Evolutionary conservation across 53 echinoderm and acorn worm genomes (phyloP).

Genomic region (Echinometra lucunter): DNA sequence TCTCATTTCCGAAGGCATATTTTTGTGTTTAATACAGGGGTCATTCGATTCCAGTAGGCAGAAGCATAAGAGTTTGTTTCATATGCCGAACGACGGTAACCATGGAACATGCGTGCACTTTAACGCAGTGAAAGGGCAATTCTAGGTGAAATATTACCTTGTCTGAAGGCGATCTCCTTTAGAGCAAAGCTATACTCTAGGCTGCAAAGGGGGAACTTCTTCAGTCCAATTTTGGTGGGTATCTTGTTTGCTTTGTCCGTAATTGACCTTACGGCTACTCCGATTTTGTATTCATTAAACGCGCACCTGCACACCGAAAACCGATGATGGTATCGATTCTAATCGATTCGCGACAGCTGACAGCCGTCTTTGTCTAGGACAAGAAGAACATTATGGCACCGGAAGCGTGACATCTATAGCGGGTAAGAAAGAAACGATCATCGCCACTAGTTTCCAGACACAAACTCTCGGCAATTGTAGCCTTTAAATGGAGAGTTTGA

Average conservation of each 20-base stretch:
- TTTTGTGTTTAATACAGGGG: no score
- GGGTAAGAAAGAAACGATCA: background rate
- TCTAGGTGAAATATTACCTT: background rate
- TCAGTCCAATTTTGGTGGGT: background rate
- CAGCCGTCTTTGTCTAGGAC: background rate
- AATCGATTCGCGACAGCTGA: constrained; percentile 14
- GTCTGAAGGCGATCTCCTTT: background rate
- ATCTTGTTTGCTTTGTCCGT: constrained; percentile 26
- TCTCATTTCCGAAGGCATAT: no score
- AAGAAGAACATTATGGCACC: background rate
- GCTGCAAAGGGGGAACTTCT: background rate
- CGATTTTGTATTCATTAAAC: constrained; percentile 20
- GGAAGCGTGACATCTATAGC: background rate
- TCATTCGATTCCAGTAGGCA: no score
- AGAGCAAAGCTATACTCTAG: background rate
- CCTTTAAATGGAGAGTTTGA: background rate
- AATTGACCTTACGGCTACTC: constrained; percentile 14
- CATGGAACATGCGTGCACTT: background rate
- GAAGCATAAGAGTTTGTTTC: no score
- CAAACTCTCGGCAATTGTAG: background rate
- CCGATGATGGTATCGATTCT: constrained; percentile 3
- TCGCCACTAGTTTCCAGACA: background rate
- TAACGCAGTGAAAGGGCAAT: background rate
- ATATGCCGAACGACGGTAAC: background rate
- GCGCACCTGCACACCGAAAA: background rate